Evolutionary conservation across 1,140 invertebrate species (phyloP).

Genomic region (Neuroterus valhalla): DNA sequence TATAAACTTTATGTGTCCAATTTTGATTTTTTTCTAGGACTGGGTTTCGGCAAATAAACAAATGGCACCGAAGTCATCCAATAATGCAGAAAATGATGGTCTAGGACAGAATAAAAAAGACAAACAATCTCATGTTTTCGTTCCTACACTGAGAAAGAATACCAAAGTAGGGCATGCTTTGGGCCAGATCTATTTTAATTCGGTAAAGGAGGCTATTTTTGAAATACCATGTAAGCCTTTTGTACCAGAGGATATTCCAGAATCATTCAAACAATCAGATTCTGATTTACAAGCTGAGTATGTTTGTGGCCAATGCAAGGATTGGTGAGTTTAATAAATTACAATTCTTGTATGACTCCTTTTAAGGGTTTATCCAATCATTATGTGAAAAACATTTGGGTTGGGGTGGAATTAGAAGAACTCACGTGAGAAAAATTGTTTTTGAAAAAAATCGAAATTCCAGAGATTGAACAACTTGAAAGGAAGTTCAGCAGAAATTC

Average conservation of each 20-base stretch:
- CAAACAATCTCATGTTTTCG: slow-evolving; percentile 29
- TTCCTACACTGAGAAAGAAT: slow-evolving; percentile 57
- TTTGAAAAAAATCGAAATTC: no score
- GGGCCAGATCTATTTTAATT: slow-evolving; percentile 55
- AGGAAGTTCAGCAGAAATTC: no score
- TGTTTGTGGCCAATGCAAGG: slow-evolving; percentile 64
- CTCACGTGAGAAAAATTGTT: no score
- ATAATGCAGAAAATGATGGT: background rate
- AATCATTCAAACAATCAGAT: slow-evolving; percentile 48
- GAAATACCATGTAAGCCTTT: slow-evolving; percentile 51
- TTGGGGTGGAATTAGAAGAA: no score
- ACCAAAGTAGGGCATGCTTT: slow-evolving; percentile 52
- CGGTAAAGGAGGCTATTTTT: slow-evolving; percentile 63
- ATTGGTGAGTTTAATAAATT: slow-evolving; percentile 59
- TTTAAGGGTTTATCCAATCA: no score
- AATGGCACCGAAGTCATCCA: background rate
- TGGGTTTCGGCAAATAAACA: background rate
- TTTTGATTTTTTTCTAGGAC: background rate
- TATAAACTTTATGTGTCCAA: background rate
- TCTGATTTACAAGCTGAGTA: slow-evolving; percentile 43
- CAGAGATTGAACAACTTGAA: no score
- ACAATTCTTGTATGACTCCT: background rate
- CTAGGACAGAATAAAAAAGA: slow-evolving; percentile 20
- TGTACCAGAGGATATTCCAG: slow-evolving; percentile 55
- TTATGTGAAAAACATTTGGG: no score